Evolutionary conservation across 2,113 vertebrate genomes (phyloP), one percentile per base, ranked within the genome.

Genomic region (Xenotilapia leptura): DNA sequence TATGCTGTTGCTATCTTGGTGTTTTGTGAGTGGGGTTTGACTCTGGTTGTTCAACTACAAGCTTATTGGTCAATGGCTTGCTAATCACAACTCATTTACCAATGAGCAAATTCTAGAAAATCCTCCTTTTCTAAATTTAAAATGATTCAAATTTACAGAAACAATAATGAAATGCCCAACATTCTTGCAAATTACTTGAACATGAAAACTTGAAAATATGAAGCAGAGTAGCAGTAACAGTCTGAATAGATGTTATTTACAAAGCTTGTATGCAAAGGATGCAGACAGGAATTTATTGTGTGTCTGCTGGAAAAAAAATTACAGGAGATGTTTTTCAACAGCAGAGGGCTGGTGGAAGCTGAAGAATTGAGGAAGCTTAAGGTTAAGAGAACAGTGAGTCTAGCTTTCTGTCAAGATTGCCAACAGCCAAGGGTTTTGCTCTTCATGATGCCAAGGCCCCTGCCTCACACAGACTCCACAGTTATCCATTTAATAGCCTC

Each of bases 381-480:
- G 93, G 93, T 93, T 86, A 95, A 93, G 90, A 92, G 92, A 93
- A 88, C 90, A 90, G 90, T 79, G 65, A 93, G 56, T 89, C 93
- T 87, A 92, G 88, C 88, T 92, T 91, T 88, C 89, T 88, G 90
- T 89, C 87, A 87, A 84, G 84, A 84, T 89, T 82, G 79, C 15
- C 38, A 36, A 80, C 45, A 31, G 89, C 86, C 88, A 77, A 91
- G 84, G 89, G 88, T 85, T 90, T 83, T 4, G 77, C 88, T 87
- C 89, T 93, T 83, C 89, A 88, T 54, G 19, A 60, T 23, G 82
- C 85, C 86, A 90, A 95, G 93, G 90, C 92, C 60, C 77, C 70
- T 12, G 73, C 13, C 83, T 70, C 77, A 79, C 62, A 60, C 82
- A 15, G 23, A 83, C 90, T 83, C 83, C 85, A 91, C 73, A 58